Conservation (phyloP, 1,140 invertebrate genomes). For the Nixonia krombeini region DNA sequence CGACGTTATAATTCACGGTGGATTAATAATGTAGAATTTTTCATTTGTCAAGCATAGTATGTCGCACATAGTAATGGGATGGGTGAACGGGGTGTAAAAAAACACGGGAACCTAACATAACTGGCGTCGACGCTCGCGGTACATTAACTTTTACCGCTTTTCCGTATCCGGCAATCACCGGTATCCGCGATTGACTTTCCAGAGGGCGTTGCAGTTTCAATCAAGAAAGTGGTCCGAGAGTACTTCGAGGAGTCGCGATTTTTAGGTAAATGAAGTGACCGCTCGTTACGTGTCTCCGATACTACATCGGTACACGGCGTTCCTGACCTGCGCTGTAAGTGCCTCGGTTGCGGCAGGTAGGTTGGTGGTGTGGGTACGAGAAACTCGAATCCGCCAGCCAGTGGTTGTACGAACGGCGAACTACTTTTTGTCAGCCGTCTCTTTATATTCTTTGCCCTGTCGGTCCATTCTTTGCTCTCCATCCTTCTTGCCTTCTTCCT, state of each 20-base stretch:
- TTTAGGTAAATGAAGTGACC: constrained; percentile 38
- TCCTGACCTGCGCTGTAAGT: constrained; percentile 43
- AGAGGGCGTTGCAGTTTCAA: too few species aligned
- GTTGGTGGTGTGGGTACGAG: constrained; percentile 35
- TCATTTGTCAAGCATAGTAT: too few species aligned
- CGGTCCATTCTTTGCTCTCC: constrained; percentile 47
- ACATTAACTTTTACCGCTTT: too few species aligned
- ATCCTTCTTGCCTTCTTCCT: constrained; percentile 22
- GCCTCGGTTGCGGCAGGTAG: constrained; percentile 46
- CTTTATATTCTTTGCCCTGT: constrained; percentile 57
- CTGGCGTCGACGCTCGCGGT: too few species aligned
- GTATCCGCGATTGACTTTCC: too few species aligned
- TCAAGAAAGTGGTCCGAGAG: not conserved
- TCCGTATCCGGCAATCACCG: too few species aligned
- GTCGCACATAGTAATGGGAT: too few species aligned
- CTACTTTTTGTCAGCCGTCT: constrained; percentile 66
- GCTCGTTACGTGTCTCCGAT: constrained; percentile 39
- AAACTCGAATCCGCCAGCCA: constrained; percentile 49
- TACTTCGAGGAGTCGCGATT: not conserved
- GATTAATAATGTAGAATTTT: too few species aligned
- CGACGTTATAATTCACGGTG: too few species aligned
- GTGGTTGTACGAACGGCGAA: constrained; percentile 58
- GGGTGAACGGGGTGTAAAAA: too few species aligned
- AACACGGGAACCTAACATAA: too few species aligned
- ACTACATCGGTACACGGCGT: constrained; percentile 28